Percentiles rank a stretch among this genome's conserved stretches.
phyloP scores from a whole-genome alignment of 2,113 vertebrate species.

The Glaucidium brasilianum region DNA sequence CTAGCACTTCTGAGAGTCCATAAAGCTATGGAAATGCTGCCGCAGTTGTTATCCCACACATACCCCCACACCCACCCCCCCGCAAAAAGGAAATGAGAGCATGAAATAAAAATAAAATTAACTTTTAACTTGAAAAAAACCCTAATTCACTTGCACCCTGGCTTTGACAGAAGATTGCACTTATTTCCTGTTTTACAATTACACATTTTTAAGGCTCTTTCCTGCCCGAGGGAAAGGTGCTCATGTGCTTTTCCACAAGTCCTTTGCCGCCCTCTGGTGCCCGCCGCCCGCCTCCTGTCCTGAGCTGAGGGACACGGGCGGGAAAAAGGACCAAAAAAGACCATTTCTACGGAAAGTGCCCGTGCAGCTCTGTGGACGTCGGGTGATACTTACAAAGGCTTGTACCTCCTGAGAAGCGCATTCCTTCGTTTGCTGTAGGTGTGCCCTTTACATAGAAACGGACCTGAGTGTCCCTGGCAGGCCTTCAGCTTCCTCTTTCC shows the following conservation, averaged over 20 bases:
- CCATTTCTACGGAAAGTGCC: fast-evolving
- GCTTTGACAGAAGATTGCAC: background rate
- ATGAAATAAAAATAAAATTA: background rate
- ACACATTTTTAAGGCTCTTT: fast-evolving
- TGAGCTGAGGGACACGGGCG: background rate
- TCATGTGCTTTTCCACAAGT: fast-evolving
- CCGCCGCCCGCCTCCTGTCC: background rate
- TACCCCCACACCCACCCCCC: too few relatives aligned
- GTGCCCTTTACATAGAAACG: fast-evolving
- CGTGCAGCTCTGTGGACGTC: fast-evolving
- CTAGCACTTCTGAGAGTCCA: background rate
- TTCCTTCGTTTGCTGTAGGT: background rate
- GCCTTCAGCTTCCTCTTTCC: background rate
- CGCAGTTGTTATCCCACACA: too few relatives aligned
- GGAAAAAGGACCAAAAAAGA: fast-evolving
- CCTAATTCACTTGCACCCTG: fast-evolving
- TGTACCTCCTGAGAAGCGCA: background rate
- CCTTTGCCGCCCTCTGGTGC: conserved; percentile 32
- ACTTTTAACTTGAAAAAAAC: background rate
- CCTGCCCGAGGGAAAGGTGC: fast-evolving
- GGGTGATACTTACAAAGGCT: background rate
- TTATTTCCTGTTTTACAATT: fast-evolving
- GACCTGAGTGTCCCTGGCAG: background rate
- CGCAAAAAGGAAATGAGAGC: background rate
- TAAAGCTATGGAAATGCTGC: background rate